Evolutionary conservation across 2,797 vertebrate species (phyloP), one percentile per base, ranked within the genome.

Genomic region (Rhodeus uyekii): DNA sequence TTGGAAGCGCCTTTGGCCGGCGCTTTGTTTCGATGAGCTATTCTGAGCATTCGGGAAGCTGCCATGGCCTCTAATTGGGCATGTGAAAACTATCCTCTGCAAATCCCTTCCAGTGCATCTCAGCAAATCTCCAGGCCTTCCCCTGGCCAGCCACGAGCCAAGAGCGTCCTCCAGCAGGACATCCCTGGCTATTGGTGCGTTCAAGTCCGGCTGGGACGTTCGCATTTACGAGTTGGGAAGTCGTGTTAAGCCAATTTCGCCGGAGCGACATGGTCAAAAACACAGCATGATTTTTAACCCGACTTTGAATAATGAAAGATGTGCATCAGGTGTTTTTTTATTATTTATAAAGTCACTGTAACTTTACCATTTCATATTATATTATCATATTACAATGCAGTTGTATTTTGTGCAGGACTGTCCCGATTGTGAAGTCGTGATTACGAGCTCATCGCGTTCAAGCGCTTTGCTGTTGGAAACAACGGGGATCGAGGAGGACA

Each of bases 31-130:
- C 3, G 6, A 8, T 32, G n/a, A 73, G 60, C 90, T 92, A 88
- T 90, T 88, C 85, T 69, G 64, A 74, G 85, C 89, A 86, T 67
- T 87, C 81, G 88, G 88, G 84, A 86, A 90, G 63, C 82, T 87
- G 83, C 75, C 75, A 68, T 50, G 63, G 76, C 83, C 85, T 76
- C 86, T 89, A 87, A 89, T 91, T 90, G 88, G 85, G 86, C 71
- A 85, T 83, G 84, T 89, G 87, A 84, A 89, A 91, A 88, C 83
- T 87, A 90, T 90, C 82, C 65, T 76, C 82, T 87, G 88, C 82
- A 90, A 91, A 88, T 90, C 78, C 75, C 46, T 76, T 83, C 58
- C 80, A 75, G 83, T 89, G 83, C 71, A 75, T 86, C 81, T 53
- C 74, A 88, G 87, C 81, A 81, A 86, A 87, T 84, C 83, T 88